Evolutionary conservation across 2,888 invertebrate genomes (phyloP).

Genomic region (Lasioglossum lativentre): DNA sequence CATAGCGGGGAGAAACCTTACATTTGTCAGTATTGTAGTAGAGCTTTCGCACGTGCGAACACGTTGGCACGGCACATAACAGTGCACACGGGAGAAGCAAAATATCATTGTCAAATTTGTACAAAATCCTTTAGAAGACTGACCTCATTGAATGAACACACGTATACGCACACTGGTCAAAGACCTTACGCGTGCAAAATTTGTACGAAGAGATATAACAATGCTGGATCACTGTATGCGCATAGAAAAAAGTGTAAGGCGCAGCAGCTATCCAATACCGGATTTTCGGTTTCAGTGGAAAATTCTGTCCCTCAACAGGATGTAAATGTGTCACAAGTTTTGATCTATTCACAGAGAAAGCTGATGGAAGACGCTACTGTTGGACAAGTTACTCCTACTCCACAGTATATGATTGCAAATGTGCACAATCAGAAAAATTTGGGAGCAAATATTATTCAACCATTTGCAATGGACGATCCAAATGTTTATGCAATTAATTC

Average conservation of each 20-base stretch:
- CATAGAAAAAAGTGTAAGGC: conserved; percentile 82
- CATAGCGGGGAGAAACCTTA: conserved; percentile 83
- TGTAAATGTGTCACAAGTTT: conserved; percentile 63
- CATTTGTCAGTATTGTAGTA: conserved; percentile 82
- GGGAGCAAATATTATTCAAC: conserved; percentile 74
- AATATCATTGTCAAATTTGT: conserved; percentile 82
- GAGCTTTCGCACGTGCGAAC: conserved; percentile 81
- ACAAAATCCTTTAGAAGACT: conserved; percentile 80
- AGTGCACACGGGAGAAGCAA: conserved; percentile 82
- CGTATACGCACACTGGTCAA: conserved; percentile 82
- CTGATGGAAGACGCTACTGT: conserved; percentile 70
- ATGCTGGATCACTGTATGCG: conserved; percentile 80
- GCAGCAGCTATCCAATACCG: conserved; percentile 70
- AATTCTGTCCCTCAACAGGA: conserved; percentile 58
- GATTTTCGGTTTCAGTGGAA: conserved; percentile 65
- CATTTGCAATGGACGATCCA: conserved; percentile 76
- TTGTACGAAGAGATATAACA: conserved; percentile 80
- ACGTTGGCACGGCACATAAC: conserved; percentile 82
- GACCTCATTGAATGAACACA: conserved; percentile 82
- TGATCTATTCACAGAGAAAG: conserved; percentile 78
- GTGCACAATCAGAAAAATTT: conserved; percentile 75
- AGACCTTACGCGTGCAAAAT: conserved; percentile 82
- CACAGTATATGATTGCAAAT: conserved; percentile 78
- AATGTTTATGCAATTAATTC: conserved; percentile 76
- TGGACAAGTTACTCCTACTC: conserved; percentile 65